phyloP scores from a whole-genome alignment of 2,888 invertebrate species.

The Eupeodes luniger region DNA sequence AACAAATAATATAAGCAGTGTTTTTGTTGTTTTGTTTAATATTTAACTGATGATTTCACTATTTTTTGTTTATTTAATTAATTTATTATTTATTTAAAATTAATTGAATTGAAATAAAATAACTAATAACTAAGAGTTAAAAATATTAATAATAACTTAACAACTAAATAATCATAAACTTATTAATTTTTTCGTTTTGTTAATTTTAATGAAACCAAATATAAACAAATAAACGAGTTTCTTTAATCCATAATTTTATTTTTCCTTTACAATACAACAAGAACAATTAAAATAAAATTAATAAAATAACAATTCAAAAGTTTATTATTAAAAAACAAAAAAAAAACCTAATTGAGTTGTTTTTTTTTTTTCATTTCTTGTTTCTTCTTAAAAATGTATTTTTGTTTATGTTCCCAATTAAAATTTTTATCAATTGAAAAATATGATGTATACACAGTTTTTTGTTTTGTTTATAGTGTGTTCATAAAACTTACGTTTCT shows the following conservation, averaged over 20 bases:
- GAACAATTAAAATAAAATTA: slow-evolving; percentile 35
- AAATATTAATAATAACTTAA: slow-evolving; percentile 52
- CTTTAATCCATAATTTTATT: slow-evolving; percentile 23
- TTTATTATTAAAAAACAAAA: not conserved
- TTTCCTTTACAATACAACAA: slow-evolving; percentile 56
- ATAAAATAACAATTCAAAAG: slow-evolving; percentile 25
- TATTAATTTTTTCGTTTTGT: not conserved
- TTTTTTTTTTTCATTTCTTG: not conserved
- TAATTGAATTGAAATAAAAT: slow-evolving; percentile 64
- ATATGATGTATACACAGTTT: slow-evolving; percentile 42
- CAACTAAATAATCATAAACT: slow-evolving; percentile 57
- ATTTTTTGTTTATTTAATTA: slow-evolving; percentile 53
- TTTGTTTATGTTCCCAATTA: slow-evolving; percentile 13
- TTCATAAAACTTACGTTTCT: slow-evolving; percentile 16
- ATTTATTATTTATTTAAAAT: slow-evolving; percentile 53
- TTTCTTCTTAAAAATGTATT: not conserved
- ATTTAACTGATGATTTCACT: slow-evolving; percentile 70
- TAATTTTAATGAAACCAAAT: slow-evolving; percentile 56
- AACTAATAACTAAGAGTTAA: slow-evolving; percentile 55
- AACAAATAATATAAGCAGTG: slow-evolving; percentile 28
- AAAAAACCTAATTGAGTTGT: not conserved
- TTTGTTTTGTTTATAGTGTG: not conserved
- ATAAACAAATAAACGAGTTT: slow-evolving; percentile 48
- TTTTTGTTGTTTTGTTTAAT: slow-evolving; percentile 28
- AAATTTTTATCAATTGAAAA: slow-evolving; percentile 55